phyloP scores from a whole-genome alignment of 2,888 invertebrate genomes.

The Strigamia transsilvanica region DNA sequence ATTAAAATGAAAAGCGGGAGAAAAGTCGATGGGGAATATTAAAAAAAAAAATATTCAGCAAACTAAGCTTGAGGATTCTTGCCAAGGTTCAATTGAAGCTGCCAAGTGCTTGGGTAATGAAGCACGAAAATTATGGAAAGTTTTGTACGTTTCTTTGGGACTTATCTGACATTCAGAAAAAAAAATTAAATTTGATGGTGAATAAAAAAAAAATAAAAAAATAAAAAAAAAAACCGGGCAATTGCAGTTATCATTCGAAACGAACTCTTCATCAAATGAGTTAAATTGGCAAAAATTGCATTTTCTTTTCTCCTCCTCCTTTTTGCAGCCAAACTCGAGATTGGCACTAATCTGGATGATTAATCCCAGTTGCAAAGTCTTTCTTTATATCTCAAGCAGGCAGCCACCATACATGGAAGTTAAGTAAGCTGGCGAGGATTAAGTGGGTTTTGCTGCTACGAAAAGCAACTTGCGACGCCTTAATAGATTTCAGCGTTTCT shows the following conservation, averaged over 20 bases:
- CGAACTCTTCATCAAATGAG: conserved; percentile 6
- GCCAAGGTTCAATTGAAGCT: conserved; percentile 3
- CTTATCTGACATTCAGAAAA: neutral
- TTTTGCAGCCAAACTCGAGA: neutral
- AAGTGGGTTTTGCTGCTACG: neutral
- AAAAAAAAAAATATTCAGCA: neutral
- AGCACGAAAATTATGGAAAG: conserved; percentile 16
- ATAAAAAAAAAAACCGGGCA: neutral
- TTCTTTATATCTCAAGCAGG: neutral
- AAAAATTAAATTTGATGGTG: neutral
- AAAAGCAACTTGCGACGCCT: neutral
- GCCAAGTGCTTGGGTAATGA: conserved; percentile 36
- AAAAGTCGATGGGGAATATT: neutral
- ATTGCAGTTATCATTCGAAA: conserved; percentile 28
- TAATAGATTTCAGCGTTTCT: neutral
- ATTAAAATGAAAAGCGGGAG: neutral
- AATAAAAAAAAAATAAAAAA: neutral
- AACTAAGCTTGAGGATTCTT: conserved; percentile 2
- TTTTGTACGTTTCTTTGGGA: conserved; percentile 6
- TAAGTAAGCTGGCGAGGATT: conserved; percentile 30
- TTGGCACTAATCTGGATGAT: neutral
- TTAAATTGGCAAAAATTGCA: conserved; percentile 3
- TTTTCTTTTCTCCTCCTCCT: neutral
- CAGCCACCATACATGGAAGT: neutral
- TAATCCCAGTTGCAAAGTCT: conserved; percentile 32